These are phyloP conservation scores for Himantopus leucocephalus DNA, from an alignment of 2,113 vertebrate genomes.

Conservation along the genomic window DNA sequence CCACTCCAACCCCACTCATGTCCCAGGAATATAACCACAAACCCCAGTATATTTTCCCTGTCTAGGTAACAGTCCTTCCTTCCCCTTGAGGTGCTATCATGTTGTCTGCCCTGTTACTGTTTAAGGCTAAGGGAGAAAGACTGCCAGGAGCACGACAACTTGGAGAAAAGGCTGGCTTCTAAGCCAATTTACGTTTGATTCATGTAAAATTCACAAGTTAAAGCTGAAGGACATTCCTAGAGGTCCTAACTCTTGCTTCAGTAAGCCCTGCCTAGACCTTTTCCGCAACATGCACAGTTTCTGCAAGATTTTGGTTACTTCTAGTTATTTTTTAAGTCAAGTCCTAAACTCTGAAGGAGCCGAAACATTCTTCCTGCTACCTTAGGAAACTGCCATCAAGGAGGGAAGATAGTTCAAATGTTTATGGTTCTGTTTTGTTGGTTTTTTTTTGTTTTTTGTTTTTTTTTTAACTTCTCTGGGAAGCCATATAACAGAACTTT, in stretches of 20 bases:
- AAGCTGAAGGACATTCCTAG: background rate
- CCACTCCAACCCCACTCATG: background rate
- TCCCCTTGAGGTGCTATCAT: background rate
- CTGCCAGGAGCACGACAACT: background rate
- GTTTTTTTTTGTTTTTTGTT: no score
- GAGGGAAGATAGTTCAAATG: background rate
- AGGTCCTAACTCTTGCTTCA: background rate
- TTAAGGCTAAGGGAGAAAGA: background rate
- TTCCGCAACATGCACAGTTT: background rate
- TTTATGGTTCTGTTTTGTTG: background rate
- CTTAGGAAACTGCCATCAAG: background rate
- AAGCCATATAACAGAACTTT: background rate
- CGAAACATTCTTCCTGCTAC: background rate
- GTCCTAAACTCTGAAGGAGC: background rate
- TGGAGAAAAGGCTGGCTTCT: background rate
- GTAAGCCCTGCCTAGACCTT: background rate
- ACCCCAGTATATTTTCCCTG: no score
- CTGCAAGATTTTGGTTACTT: background rate
- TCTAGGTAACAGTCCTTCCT: background rate
- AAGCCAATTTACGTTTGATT: background rate
- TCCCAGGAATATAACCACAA: background rate
- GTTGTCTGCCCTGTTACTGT: background rate
- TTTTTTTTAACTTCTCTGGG: background rate
- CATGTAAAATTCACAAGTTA: background rate
- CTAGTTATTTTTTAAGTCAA: background rate